Evolutionary conservation across 2,888 invertebrate genomes (phyloP), one percentile per base, ranked within the genome.

Genomic region (Tenthredo scrophulariae): DNA sequence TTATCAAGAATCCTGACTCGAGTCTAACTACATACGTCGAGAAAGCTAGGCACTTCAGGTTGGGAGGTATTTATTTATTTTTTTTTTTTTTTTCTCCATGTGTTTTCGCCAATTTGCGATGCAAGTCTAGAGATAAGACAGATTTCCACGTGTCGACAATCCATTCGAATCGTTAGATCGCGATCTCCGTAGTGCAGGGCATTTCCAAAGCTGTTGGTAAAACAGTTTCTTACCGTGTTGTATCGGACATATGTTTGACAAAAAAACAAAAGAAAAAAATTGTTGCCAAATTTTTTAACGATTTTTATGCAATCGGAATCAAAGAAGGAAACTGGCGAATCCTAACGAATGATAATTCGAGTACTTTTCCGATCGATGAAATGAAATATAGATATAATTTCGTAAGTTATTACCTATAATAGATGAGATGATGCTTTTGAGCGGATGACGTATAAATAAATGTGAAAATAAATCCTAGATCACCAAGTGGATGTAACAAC

Each of bases 1-100:
- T 6, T 37, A 18, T 33, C 7, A 70, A n/a, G 33, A 37, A n/a
- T 6, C 9, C 2, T 6, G 9, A 26, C 22, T 22, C 43, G 72
- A 74, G 72, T 74, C 72, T 74, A 74, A 74, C 72, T 74, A 37
- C 33, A 37, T 72, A 33, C 18, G 33, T 18, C 6, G 62, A 62
- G 6, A 62, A 26, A 26, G 22, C 26, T 10, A 62, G 62, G 62
- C 5, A 62, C 9, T 18, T 67, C 18, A 33, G 26, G 18, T 3
- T 33, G 3, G 3, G 15, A 67, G 33, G 15, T 26, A 15, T 29
- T 67, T 67, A 13, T 10, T 5, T 65, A 4, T 29, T 10, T 9
- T 13, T 1, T 29, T 58, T 58, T n/a, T 13, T 26, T 62, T 58
- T 58, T n/a, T 58, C 9, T 58, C 22, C 22, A 58, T n/a, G 37